Conservation (phyloP, 2,888 invertebrate species). For the Acleris emargana region DNA sequence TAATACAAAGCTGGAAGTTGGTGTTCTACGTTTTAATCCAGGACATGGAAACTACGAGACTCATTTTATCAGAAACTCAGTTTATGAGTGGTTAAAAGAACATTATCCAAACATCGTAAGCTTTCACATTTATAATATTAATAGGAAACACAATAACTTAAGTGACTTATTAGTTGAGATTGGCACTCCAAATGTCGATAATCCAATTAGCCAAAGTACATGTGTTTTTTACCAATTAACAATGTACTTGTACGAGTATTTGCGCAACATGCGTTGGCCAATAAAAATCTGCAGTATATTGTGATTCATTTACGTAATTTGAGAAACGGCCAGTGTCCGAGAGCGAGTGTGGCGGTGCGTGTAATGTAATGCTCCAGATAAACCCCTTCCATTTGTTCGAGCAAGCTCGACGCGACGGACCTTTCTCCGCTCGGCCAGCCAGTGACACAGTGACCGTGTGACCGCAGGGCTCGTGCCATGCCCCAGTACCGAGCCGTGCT, state of each 20-base stretch:
- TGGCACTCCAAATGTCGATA: too few species aligned
- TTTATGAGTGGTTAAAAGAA: too few species aligned
- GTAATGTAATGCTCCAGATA: conserved; percentile 64
- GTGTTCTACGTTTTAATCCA: too few species aligned
- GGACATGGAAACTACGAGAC: too few species aligned
- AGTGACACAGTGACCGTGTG: conserved; percentile 80
- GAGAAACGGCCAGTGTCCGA: conserved; percentile 41
- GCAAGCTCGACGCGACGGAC: conserved; percentile 49
- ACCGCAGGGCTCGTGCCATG: conserved; percentile 71
- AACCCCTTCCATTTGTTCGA: conserved; percentile 60
- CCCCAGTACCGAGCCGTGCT: conserved; percentile 56
- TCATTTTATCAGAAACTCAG: too few species aligned
- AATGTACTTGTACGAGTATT: conserved; percentile 11
- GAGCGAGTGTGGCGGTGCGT: conserved; percentile 41
- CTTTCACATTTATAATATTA: too few species aligned
- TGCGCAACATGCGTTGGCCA: conserved; percentile 19
- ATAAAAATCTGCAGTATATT: conserved; percentile 32
- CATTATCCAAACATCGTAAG: too few species aligned
- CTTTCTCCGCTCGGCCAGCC: conserved; percentile 72
- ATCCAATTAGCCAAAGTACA: neutral
- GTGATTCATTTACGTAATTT: conserved; percentile 33
- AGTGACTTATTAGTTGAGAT: too few species aligned
- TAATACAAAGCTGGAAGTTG: too few species aligned
- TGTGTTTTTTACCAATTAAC: conserved; percentile 13
- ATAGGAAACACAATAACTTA: too few species aligned